These are phyloP conservation scores for Actenoides lindsayi DNA, from an alignment of 2,113 vertebrate species.

Conservation along the genomic window DNA sequence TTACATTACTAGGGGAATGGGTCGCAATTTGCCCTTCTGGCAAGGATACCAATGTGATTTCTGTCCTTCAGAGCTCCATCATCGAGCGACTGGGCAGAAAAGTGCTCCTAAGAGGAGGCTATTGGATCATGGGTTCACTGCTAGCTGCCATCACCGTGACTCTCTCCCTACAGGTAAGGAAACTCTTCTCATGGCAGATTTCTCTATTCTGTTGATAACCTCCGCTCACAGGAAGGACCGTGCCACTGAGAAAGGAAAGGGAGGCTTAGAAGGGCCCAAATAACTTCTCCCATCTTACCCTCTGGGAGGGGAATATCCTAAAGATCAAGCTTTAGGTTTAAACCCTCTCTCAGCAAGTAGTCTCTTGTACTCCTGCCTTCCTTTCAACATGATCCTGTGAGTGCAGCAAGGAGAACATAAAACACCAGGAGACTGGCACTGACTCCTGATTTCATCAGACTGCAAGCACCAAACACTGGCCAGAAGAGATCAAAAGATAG, in stretches of 20 bases:
- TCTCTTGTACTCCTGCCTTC: not conserved
- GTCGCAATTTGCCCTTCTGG: not conserved
- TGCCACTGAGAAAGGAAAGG: not conserved
- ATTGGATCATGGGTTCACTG: conserved; percentile 75
- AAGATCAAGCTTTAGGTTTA: not conserved
- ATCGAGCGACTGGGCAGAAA: conserved; percentile 80
- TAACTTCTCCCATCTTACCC: not conserved
- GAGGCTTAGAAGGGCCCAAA: not conserved
- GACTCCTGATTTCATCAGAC: not conserved
- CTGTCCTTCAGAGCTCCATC: conserved; percentile 73
- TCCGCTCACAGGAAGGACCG: not conserved
- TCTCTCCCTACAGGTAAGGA: conserved; percentile 78
- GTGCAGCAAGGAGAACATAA: not conserved
- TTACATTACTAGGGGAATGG: not conserved
- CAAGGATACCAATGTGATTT: not conserved
- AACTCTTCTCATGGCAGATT: not conserved
- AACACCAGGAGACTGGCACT: not conserved
- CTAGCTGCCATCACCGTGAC: conserved; percentile 72
- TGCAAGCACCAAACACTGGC: not conserved
- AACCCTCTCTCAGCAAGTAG: not conserved
- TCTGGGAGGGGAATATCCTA: not conserved
- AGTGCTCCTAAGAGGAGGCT: conserved; percentile 77
- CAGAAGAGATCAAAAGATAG: not conserved
- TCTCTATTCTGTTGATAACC: not conserved
- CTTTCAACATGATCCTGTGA: not conserved